Base-by-base conservation (phyloP, 2,888 invertebrate genomes). In the Andrena marginata region DNA sequence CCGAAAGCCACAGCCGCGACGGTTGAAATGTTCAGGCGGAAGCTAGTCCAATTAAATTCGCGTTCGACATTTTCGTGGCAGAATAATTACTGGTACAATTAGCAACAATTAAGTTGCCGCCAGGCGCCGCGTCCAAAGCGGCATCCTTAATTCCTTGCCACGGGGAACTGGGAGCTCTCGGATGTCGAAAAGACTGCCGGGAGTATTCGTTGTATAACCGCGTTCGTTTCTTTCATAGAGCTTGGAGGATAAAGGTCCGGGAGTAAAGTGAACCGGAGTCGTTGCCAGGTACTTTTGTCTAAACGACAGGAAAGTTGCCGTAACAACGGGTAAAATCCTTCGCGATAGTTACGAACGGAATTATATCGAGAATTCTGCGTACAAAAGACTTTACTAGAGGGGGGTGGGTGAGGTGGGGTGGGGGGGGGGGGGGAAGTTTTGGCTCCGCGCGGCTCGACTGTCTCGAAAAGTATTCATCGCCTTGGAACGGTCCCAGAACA, bases 41-140 rank as follows among this genome's bases (percentile, higher is more conserved):
- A 56, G 26, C 13, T 56, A 8, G 26, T 23, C 56, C 56, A 68
- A 68, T 68, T 68, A 68, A 54, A 54, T 33, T 54, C 54, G 13
- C 67, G 33, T 68, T 54, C 33, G 67, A 29, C 31, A 23, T 31
- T 68, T 68, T 56, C 56, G 23, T 42, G 56, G 10, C 10, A 20
- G 56, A 5, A 56, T 56, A 56, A 56, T 56, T 56, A 56, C 56
- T 23, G 56, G 23, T 3, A 56, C 56, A 56, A 56, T 56, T 56
- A 26, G 56, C 4, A 56, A 56, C 23, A 10, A 23, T 26, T 13
- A 56, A 20, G 23, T 26, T 13, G n/a, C 13, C 23, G 56, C 26
- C 56, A 56, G 56, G 23, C 23, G 26, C 10, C 56, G 0, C 56
- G 23, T 4, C 10, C 56, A 56, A 56, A 56, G 56, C 10, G 13